Evolutionary conservation across 2,888 invertebrate genomes (phyloP), one percentile per base, ranked within the genome.

Genomic region (Zygaena filipendulae): DNA sequence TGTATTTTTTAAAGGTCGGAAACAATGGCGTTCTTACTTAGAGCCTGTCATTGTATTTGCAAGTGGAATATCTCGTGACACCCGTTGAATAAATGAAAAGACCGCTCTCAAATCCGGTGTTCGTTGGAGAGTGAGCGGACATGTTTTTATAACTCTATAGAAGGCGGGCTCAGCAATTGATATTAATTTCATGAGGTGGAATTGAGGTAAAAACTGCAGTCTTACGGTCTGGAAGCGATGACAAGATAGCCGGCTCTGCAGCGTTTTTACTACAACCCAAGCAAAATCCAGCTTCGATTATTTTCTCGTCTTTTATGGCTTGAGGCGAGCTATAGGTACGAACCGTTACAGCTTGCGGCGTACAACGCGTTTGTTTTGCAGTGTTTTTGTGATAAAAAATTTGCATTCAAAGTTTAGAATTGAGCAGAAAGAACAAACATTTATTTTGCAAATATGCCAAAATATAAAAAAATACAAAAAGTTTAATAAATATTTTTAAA

Each of bases 131-230:
- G 36, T 31, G 29, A 34, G 37, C 36, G 26, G 35, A 43, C 43
- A 36, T 39, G 43, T 50, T 49, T 49, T 49, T 51, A 39, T 39
- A 28, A 32, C 30, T 33, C 49, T 49, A 34, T 48, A 52, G 46
- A 61, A 48, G 62, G 52, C 46, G 46, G 43, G 31, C 36, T 44
- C 48, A n/a, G 49, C 62, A 63, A 67, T 68, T 68, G 66, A 63
- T 69, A 69, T 66, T 68, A 68, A 69, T 70, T 69, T 69, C 63
- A 60, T 57, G 60, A 60, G 52, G 49, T 47, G 46, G 53, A 52
- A 58, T 56, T 54, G 48, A 35, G 25, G 43, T 49, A 62, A 64
- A 66, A 68, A 64, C 5, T 16, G 5, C 16, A 16, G 16, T 16
- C 16, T 4, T 7, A 16, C 7, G 16, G 42, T 39, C 39, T 40